Evolutionary conservation across 2,113 vertebrate species (phyloP).

Genomic region (Apus apus): DNA sequence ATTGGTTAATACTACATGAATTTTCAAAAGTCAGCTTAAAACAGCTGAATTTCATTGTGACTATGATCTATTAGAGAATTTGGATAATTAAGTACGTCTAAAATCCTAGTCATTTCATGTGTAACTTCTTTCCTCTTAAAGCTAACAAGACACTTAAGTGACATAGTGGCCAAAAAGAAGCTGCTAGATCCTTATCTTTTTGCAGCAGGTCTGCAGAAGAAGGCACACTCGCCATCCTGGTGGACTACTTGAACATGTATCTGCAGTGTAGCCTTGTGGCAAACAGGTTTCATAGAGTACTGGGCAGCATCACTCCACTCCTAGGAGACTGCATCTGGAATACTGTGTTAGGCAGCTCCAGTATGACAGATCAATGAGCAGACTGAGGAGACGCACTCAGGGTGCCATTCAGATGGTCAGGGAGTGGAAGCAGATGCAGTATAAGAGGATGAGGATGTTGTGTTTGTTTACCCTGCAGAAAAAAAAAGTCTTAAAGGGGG

Average conservation of each 20-base stretch:
- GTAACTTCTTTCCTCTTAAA: not conserved
- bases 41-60: not conserved
- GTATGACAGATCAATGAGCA: not conserved
- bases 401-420: not conserved
- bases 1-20: not conserved
- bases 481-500: not conserved
- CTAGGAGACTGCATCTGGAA: not conserved
- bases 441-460: not conserved
- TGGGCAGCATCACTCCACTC: not conserved
- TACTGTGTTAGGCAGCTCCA: not conserved
- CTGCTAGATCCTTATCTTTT: not conserved
- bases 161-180: not conserved
- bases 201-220: not conserved
- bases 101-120: not conserved
- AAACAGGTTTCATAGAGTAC: not conserved
- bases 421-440: not conserved
- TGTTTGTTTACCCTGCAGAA: not conserved
- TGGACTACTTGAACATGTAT: not conserved
- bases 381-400: rapidly evolving
- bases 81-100: rapidly evolving
- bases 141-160: too few relatives aligned
- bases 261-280: not conserved
- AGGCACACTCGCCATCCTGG: rapidly evolving
- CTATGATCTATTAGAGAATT: not conserved
- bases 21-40: not conserved